Evolutionary conservation across 30 jellyfish, hydroid and myxozoan species (phyloP).

Genomic region (Chrysaora quinquecirrha): DNA sequence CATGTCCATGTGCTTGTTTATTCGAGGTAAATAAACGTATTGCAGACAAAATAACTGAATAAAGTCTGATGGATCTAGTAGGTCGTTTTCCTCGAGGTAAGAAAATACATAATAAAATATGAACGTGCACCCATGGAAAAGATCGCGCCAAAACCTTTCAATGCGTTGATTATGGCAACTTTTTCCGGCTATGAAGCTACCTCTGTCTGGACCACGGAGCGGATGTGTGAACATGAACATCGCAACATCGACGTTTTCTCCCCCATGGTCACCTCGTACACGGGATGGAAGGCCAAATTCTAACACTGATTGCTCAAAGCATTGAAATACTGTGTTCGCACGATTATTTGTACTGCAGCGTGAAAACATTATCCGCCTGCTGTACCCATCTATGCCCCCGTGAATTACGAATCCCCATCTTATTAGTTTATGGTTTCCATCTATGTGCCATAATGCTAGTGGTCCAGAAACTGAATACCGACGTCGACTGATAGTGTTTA

Average conservation of each 20-base stretch:
- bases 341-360: conserved; percentile 9
- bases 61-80: background rate
- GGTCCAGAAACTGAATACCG: conserved; percentile 40
- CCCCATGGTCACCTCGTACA: conserved; percentile 47
- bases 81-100: conserved; percentile 7
- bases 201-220: conserved; percentile 31
- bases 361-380: conserved; percentile 7
- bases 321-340: conserved; percentile 8
- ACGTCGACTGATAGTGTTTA: conserved; percentile 18
- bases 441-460: conserved; percentile 22
- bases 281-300: conserved; percentile 26
- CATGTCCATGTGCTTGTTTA: conserved; percentile 12
- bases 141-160: conserved; percentile 29
- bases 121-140: background rate
- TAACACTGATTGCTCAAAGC: conserved; percentile 21
- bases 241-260: conserved; percentile 31
- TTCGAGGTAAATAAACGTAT: conserved; percentile 24
- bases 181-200: conserved; percentile 35
- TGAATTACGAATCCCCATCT: conserved; percentile 6
- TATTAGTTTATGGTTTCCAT: conserved; percentile 2
- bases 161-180: conserved; percentile 29
- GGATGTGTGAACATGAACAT: conserved; percentile 16
- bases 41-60: conserved; percentile 23
- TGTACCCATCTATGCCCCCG: conserved; percentile 10
- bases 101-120: conserved; percentile 1